Evolutionary conservation across 2,113 vertebrate species (phyloP), one percentile per base, ranked within the genome.

Genomic region (Glaucomys volans): DNA sequence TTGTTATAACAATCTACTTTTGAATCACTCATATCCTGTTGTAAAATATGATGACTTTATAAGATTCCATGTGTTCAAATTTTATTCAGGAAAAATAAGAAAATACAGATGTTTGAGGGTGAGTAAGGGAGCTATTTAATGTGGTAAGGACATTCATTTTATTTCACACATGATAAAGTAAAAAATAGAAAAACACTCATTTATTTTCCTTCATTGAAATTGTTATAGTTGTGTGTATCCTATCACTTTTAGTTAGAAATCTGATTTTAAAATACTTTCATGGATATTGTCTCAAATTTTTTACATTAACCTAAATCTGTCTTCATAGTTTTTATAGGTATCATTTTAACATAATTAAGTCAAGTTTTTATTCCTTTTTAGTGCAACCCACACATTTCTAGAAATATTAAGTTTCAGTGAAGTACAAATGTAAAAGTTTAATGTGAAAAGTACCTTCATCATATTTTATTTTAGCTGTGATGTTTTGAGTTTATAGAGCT

Each of bases 171-270:
- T 66, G 37, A 77, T 3, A 30, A n/a, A 86, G 62, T 67, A 42
- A 77, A 86, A 42, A 62, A 59, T 54, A 71, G 59, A 62, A 72
- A 71, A 67, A 50, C n/a, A 59, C 54, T 57, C 40, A 3, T 74
- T 59, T 62, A 30, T 66, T 66, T 26, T n/a, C 2, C 64, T 75
- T 74, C 44, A 75, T 76, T 30, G 52, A n/a, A 80, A 57, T 54
- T 57, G 42, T 64, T 50, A 20, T 40, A 54, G 8, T 87, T 92
- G 20, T 35, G 66, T 1, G 13, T 2, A 74, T n/a, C 4, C 1
- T 42, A n/a, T 69, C 30, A 72, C 17, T 83, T 72, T 91, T 85
- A 72, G 35, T 22, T 85, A 80, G 4, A 76, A 95, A 95, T 62
- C 20, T 74, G n/a, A 79, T 40, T 71, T 80, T 40, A 80, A 84